Conservation (phyloP, 2,797 vertebrate species). For the Myotis findleyi region DNA sequence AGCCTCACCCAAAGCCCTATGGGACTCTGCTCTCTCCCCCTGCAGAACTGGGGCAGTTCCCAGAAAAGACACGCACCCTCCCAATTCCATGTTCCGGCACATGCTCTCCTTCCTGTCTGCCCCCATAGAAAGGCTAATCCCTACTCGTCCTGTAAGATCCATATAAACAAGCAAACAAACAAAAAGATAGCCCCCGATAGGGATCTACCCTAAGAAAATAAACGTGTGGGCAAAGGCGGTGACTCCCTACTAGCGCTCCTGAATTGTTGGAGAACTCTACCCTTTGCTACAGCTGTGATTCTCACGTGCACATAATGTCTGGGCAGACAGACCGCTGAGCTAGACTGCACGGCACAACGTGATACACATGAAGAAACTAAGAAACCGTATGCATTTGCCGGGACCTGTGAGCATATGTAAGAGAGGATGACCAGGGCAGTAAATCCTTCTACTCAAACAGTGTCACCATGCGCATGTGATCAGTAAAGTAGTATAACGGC, state of each 20-base stretch:
- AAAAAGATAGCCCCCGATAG: not conserved
- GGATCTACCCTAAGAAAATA: not conserved
- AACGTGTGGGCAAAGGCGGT: not conserved
- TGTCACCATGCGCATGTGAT: not conserved
- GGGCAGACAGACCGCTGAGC: not conserved
- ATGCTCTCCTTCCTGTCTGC: not conserved
- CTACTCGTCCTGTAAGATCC: not conserved
- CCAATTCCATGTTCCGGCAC: not conserved
- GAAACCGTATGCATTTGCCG: not conserved
- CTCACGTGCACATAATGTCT: not conserved
- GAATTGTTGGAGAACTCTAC: not conserved
- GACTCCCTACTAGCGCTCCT: not conserved
- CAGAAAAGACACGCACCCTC: not conserved
- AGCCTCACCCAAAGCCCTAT: not conserved
- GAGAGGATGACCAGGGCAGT: not conserved
- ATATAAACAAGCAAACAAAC: not conserved
- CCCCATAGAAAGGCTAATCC: not conserved
- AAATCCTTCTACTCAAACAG: not conserved
- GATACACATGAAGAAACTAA: not conserved
- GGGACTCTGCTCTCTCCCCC: not conserved
- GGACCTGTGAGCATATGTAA: not conserved
- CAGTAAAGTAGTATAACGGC: not conserved
- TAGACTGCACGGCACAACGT: not conserved
- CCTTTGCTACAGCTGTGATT: not conserved
- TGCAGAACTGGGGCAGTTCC: not conserved